These are phyloP conservation scores for Sepiola atlantica DNA, from an alignment of 2,888 invertebrate genomes.

Conservation along the genomic window DNA sequence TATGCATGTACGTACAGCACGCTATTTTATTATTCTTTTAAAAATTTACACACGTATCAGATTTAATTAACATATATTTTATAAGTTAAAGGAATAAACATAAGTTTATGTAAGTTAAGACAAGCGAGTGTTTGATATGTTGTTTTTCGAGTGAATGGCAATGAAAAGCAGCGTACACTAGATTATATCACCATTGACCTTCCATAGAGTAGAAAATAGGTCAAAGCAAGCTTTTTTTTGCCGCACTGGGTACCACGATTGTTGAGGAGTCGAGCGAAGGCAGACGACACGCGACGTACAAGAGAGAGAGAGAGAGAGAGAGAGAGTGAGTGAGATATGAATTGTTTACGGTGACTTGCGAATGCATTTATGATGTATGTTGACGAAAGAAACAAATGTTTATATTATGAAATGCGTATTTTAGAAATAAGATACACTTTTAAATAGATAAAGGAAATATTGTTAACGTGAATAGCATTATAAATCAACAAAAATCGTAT, in stretches of 20 bases:
- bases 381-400: background rate
- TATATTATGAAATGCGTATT: background rate
- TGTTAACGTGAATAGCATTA: no score
- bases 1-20: no score
- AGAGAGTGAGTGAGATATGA: background rate
- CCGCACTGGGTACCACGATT: background rate
- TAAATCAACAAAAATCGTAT: no score
- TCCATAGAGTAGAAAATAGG: background rate
- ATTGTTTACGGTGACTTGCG: background rate
- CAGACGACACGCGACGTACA: conserved; percentile 32
- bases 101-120: background rate
- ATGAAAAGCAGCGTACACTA: background rate
- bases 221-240: background rate
- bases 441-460: no score
- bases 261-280: background rate
- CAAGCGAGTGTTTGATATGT: background rate
- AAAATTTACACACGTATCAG: background rate
- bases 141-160: background rate
- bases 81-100: no score
- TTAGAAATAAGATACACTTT: background rate
- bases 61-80: no score
- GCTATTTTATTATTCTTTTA: background rate
- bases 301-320: background rate
- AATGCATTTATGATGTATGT: background rate
- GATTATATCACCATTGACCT: conserved; percentile 20